Evolutionary conservation across 2,797 vertebrate genomes (phyloP).

Genomic region (Pagetopsis macropterus): DNA sequence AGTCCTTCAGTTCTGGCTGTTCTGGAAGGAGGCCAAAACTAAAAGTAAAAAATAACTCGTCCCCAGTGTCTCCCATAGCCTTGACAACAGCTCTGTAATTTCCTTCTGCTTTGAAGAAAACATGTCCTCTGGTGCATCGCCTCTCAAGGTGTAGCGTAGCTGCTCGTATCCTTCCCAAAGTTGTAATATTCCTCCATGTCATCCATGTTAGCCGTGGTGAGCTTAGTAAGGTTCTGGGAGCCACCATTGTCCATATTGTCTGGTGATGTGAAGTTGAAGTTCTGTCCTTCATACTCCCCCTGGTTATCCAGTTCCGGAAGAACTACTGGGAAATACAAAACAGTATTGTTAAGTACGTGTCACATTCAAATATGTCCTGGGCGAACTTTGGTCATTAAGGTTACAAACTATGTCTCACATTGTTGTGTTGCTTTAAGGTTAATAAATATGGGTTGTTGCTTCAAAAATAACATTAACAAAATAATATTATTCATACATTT

Average conservation of each 20-base stretch:
- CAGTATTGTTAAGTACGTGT: not conserved
- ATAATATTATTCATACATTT: not conserved
- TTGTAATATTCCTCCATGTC: conserved; percentile 95
- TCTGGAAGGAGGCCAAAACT: conserved; percentile 58
- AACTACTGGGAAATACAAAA: conserved; percentile 79
- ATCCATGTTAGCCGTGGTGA: conserved; percentile 87
- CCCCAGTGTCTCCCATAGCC: conserved; percentile 54
- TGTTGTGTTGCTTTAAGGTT: not conserved
- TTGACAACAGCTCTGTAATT: conserved; percentile 42
- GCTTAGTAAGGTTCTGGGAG: conserved; percentile 86
- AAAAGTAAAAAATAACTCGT: conserved; percentile 52
- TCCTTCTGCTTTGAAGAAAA: conserved; percentile 39
- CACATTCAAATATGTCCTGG: not conserved
- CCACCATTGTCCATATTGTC: conserved; percentile 83
- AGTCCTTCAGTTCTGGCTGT: conserved; percentile 59
- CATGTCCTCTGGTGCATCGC: conserved; percentile 36
- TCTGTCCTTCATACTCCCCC: conserved; percentile 93
- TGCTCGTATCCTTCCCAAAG: conserved; percentile 85
- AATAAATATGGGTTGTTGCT: not conserved
- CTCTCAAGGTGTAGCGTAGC: conserved; percentile 81
- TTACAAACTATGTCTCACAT: not conserved
- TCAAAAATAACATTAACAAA: not conserved
- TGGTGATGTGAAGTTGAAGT: conserved; percentile 86
- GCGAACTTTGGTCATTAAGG: not conserved
- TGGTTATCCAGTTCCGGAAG: conserved; percentile 90